These are phyloP conservation scores for Altica lythri DNA, from an alignment of 2,888 invertebrate genomes.

Conservation along the genomic window DNA sequence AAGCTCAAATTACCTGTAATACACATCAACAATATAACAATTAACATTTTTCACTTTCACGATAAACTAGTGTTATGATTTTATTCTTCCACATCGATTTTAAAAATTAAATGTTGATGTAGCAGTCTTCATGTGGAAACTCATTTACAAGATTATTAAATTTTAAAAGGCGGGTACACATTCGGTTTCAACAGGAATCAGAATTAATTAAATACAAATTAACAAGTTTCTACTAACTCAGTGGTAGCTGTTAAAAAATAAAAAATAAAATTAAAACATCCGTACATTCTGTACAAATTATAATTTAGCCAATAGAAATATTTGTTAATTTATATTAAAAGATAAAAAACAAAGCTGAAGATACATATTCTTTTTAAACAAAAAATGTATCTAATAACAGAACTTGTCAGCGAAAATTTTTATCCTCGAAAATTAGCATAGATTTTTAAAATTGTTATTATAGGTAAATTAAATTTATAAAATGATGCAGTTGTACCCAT, in stretches of 20 bases:
- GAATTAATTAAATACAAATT: conserved; percentile 9
- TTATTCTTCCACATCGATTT: conserved; percentile 15
- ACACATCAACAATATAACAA: conserved; percentile 1
- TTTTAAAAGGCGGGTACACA: conserved; percentile 6
- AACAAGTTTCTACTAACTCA: conserved; percentile 7
- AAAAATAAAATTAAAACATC: too few species aligned
- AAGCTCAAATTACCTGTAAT: conserved; percentile 13
- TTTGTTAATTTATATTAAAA: too few species aligned
- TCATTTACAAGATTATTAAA: conserved; percentile 13
- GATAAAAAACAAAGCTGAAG: too few species aligned
- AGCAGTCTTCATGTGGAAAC: conserved; percentile 13
- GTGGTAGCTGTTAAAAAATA: background rate
- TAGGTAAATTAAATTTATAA: too few species aligned
- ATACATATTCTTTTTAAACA: too few species aligned
- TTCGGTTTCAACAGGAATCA: conserved; percentile 6
- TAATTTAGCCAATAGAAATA: too few species aligned
- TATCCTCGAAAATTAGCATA: too few species aligned
- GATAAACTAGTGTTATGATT: conserved; percentile 7
- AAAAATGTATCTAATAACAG: too few species aligned
- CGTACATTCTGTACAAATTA: too few species aligned
- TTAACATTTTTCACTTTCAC: conserved; percentile 15
- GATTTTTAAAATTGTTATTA: too few species aligned
- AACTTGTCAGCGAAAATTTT: too few species aligned
- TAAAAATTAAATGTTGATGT: conserved; percentile 10
- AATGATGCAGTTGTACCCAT: too few species aligned